Evolutionary conservation across 2,797 vertebrate genomes (phyloP), one percentile per base, ranked within the genome.

Genomic region (Tamandua tetradactyla): DNA sequence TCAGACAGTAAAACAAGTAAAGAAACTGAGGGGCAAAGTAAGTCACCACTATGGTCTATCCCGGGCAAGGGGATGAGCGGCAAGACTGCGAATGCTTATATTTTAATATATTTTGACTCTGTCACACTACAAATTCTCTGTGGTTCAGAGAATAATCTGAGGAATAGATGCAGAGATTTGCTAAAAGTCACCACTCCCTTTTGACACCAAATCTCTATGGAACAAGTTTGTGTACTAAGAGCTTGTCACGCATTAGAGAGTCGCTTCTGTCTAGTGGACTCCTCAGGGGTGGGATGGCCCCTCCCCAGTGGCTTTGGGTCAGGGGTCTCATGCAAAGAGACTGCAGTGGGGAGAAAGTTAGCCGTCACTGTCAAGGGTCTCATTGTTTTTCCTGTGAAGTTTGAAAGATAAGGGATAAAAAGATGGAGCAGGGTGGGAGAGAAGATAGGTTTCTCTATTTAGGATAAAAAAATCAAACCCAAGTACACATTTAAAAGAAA

Each of bases 121-220:
- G 22, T 66, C 9, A 55, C 7, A 3, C 35, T 61, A 82, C 2
- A 87, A 5, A 62, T 78, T 44, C 13, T 17, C 4, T 55, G 78
- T 89, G 12, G 23, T 22, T 89, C 27, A 87, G 52, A 91, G 57
- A 89, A 90, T 89, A 83, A 62, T 87, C 11, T 87, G 27, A 83
- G 9, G 8, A 12, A 44, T 37, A 61, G 6, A 61, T 62, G 7
- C 32, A 66, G 49, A 40, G 32, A 30, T n/a, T 79, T 80, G 20
- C 23, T 68, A 55, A 49, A 79, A 57, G 4, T 40, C 7, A 55
- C 87, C 37, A 35, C 10, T 74, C 11, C n/a, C 27, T 84, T 80
- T 78, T 57, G 37, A 75, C 30, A 75, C 20, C 25, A 84, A 71
- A 47, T 5, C 11, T 44, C 20, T 89, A 89, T 61, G 40, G 15